Evolutionary conservation across 2,888 invertebrate species (phyloP).

Genomic region (Tenthredo notha): DNA sequence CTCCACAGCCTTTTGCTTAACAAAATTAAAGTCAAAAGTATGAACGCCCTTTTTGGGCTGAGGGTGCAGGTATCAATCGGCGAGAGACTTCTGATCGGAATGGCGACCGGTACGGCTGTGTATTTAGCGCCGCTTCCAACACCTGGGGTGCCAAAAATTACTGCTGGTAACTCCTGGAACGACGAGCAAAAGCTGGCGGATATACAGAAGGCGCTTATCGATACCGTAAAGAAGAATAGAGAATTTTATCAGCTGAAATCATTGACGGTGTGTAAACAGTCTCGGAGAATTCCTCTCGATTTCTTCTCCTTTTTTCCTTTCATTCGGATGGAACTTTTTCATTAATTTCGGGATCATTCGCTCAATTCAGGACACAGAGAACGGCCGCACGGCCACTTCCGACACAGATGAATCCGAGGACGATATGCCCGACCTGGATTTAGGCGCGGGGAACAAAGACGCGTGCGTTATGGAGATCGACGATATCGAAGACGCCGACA

Average conservation of each 20-base stretch:
- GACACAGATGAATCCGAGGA: conserved; percentile 86
- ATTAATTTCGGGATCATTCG: neutral
- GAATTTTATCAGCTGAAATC: conserved; percentile 85
- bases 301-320: neutral
- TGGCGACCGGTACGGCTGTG: conserved; percentile 93
- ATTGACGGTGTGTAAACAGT: conserved; percentile 67
- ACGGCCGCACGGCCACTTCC: conserved; percentile 75
- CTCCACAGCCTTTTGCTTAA: conserved; percentile 94
- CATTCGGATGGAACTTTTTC: neutral
- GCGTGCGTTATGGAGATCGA: conserved; percentile 91
- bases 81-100: conserved; percentile 91
- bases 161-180: conserved; percentile 84
- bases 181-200: conserved; percentile 84
- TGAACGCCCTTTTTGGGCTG: conserved; percentile 96
- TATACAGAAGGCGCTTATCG: conserved; percentile 85
- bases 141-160: conserved; percentile 86
- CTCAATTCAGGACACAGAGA: conserved; percentile 71
- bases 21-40: conserved; percentile 95
- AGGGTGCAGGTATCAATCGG: conserved; percentile 87
- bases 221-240: conserved; percentile 86
- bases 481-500: conserved; percentile 90
- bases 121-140: conserved; percentile 89
- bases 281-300: neutral
- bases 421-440: conserved; percentile 84
- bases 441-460: conserved; percentile 88